Percentiles rank a stretch among this genome's conserved stretches.
Evolutionary conservation across 1,140 invertebrate genomes (phyloP).

Genomic region (Drosophila gunungcola): DNA sequence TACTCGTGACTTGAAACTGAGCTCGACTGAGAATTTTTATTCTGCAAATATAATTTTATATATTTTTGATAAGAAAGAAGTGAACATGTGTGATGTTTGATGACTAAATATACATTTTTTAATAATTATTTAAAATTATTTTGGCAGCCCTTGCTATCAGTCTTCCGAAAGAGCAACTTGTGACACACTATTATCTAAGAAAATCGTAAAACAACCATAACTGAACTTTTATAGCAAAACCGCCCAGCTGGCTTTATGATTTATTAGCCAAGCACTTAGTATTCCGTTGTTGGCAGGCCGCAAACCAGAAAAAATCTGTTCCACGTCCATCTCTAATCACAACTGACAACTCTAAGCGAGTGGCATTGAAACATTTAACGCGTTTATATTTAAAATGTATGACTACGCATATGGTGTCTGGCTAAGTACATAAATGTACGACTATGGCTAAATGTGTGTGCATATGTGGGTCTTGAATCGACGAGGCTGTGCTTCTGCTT

Average conservation of each 20-base stretch:
- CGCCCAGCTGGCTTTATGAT: slow-evolving; percentile 18
- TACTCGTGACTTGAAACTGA: too few relatives aligned
- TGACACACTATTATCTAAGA: slow-evolving; percentile 7
- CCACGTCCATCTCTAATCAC: slow-evolving; percentile 47
- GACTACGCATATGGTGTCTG: slow-evolving; percentile 62
- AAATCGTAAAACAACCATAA: slow-evolving; percentile 14
- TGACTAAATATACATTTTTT: too few relatives aligned
- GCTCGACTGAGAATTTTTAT: too few relatives aligned
- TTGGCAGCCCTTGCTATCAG: too few relatives aligned
- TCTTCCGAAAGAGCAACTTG: background rate
- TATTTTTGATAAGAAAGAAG: too few relatives aligned
- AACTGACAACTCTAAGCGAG: slow-evolving; percentile 31
- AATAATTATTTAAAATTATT: too few relatives aligned
- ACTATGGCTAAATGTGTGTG: slow-evolving; percentile 24
- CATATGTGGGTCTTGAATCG: slow-evolving; percentile 16
- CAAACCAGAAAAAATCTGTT: slow-evolving; percentile 37
- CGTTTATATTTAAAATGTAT: slow-evolving; percentile 65
- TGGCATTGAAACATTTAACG: slow-evolving; percentile 63
- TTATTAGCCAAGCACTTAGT: slow-evolving; percentile 46
- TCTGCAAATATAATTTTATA: too few relatives aligned
- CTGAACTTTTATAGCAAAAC: slow-evolving; percentile 20
- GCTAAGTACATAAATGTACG: slow-evolving; percentile 52
- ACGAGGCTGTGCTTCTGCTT: slow-evolving; percentile 26
- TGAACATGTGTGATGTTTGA: too few relatives aligned
- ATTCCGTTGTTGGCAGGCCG: slow-evolving; percentile 37